Evolutionary conservation across 2,797 vertebrate species (phyloP).

Genomic region (Siniperca undulata): DNA sequence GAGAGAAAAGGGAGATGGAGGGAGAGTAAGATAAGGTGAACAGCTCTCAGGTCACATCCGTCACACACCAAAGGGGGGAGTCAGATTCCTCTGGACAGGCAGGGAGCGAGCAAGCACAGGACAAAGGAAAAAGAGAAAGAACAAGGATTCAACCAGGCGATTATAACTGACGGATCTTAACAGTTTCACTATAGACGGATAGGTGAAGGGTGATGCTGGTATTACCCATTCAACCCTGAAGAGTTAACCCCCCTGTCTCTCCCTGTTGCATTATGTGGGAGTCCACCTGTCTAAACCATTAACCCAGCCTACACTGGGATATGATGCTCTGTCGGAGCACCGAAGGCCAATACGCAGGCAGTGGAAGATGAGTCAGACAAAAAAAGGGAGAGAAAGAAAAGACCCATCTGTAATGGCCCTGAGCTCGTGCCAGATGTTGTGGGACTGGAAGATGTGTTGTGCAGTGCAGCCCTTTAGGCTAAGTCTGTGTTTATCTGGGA

Average conservation of each 20-base stretch:
- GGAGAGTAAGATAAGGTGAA: constrained; percentile 62
- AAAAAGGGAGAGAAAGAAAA: constrained; percentile 33
- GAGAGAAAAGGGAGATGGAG: constrained; percentile 24
- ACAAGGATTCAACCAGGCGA: constrained; percentile 23
- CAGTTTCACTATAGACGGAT: constrained; percentile 34
- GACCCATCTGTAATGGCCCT: constrained; percentile 22
- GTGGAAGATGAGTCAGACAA: constrained; percentile 72
- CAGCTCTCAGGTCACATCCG: constrained; percentile 73
- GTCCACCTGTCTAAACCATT: constrained; percentile 72
- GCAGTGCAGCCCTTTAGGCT: constrained; percentile 35
- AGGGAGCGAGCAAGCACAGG: constrained; percentile 27
- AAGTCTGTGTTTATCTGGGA: constrained; percentile 52
- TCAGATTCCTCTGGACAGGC: constrained; percentile 66
- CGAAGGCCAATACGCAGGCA: constrained; percentile 33
- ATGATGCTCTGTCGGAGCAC: constrained; percentile 42
- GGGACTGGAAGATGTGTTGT: constrained; percentile 37
- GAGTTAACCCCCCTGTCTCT: constrained; percentile 63
- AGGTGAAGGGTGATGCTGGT: constrained; percentile 52
- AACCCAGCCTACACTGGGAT: constrained; percentile 60
- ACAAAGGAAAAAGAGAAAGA: constrained; percentile 16
- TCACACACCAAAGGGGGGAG: constrained; percentile 39
- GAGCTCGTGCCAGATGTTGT: constrained; percentile 60
- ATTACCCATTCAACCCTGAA: constrained; percentile 28
- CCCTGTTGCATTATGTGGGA: constrained; percentile 56
- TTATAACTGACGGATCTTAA: constrained; percentile 32